A percentile compares a stretch with the other conserved stretches of the same genome.
Evolutionary conservation across 2,113 vertebrate genomes (phyloP).

Genomic region (Phylloscopus trochiloides): DNA sequence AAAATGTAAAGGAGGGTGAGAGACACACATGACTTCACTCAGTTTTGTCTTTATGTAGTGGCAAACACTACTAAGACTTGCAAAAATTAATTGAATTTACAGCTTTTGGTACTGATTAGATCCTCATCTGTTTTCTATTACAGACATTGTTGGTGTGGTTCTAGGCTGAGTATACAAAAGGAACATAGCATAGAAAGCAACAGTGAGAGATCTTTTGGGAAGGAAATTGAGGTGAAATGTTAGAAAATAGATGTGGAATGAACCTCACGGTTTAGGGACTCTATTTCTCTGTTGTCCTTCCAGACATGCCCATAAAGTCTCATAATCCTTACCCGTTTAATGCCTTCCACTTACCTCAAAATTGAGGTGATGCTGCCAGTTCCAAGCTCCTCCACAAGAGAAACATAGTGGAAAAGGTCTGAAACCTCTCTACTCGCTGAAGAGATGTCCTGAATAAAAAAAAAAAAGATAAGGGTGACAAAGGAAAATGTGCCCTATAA

Average conservation of each 20-base stretch:
- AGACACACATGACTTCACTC: background rate
- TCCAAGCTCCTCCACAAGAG: background rate
- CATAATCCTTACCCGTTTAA: background rate
- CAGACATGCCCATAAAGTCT: background rate
- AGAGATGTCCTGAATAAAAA: background rate
- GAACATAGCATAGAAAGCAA: background rate
- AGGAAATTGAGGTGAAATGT: background rate
- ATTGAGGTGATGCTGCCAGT: background rate
- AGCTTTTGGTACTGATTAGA: background rate
- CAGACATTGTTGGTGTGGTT: background rate
- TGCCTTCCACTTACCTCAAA: background rate
- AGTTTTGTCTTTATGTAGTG: background rate
- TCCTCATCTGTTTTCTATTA: background rate
- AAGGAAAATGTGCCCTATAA: background rate
- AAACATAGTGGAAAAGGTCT: background rate
- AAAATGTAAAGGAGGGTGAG: background rate
- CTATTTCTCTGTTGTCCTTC: background rate
- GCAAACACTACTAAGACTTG: background rate
- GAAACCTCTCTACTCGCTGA: background rate
- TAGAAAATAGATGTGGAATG: background rate
- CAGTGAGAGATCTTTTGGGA: background rate
- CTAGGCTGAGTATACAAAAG: background rate
- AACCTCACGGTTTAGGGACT: background rate
- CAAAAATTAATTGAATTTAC: background rate
- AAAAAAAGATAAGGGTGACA: background rate